Percentiles rank a stretch among this genome's conserved stretches.
Conservation (phyloP, 1,140 invertebrate species). For the Drosophila funebris region DNA sequence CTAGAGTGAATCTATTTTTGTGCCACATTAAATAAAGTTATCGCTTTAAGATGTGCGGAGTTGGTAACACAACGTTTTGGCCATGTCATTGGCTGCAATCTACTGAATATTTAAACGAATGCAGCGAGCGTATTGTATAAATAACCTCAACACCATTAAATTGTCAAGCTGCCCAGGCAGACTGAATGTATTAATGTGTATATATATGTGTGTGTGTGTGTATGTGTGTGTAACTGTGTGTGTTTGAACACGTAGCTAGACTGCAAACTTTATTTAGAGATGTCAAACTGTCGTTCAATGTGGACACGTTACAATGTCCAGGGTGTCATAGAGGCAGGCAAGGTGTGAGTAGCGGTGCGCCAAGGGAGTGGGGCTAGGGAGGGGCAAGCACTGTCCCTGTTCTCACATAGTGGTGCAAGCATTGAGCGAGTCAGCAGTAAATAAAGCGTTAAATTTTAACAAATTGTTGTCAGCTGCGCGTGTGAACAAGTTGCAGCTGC, state of each 20-base stretch:
- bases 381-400: not conserved
- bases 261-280: slow-evolving; percentile 80
- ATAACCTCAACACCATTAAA: slow-evolving; percentile 81
- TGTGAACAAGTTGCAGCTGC: slow-evolving; percentile 55
- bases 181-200: slow-evolving; percentile 3
- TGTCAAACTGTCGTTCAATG: slow-evolving; percentile 77
- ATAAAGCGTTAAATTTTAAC: slow-evolving; percentile 82
- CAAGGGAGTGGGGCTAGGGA: not conserved
- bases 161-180: slow-evolving; percentile 58
- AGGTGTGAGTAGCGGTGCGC: too few species aligned
- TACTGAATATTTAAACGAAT: slow-evolving; percentile 67
- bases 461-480: slow-evolving; percentile 70
- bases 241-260: slow-evolving; percentile 49
- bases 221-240: slow-evolving; percentile 11
- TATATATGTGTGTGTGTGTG: slow-evolving; percentile 1
- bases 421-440: slow-evolving; percentile 60
- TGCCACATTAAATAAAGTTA: too few species aligned
- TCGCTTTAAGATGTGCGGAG: slow-evolving; percentile 17
- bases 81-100: slow-evolving; percentile 60
- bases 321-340: not conserved
- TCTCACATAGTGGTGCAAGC: not conserved
- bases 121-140: slow-evolving; percentile 73
- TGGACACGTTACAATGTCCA: slow-evolving; percentile 56
- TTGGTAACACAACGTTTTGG: not conserved
- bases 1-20: not conserved